These are phyloP conservation scores for Hoplodrina ambigua DNA, from an alignment of 2,888 invertebrate genomes.

Conservation along the genomic window DNA sequence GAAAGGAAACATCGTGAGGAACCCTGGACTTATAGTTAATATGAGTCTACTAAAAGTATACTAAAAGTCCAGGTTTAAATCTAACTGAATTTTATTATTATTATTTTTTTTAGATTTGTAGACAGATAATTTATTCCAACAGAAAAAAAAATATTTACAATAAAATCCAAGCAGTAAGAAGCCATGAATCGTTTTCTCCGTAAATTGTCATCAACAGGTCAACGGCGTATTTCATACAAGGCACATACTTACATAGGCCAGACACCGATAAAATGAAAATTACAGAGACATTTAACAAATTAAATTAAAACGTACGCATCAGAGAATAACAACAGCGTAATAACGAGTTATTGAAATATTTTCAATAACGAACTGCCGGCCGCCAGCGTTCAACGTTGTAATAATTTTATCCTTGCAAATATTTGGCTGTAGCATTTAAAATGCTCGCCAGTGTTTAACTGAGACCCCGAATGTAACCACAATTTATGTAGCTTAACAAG, in stretches of 20 bases:
- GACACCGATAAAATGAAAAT: constrained; percentile 20
- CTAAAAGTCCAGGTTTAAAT: too few relatives aligned
- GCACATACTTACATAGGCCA: not conserved
- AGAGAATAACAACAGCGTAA: constrained; percentile 44
- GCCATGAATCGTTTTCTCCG: not conserved
- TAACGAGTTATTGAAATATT: constrained; percentile 67
- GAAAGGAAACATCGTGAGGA: too few relatives aligned
- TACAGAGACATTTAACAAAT: constrained; percentile 31
- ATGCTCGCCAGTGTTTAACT: constrained; percentile 64
- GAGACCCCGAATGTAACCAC: constrained; percentile 59
- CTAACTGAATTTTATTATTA: too few relatives aligned
- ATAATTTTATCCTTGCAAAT: constrained; percentile 72
- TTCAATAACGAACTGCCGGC: constrained; percentile 57
- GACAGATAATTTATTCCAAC: not conserved
- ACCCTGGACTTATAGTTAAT: too few relatives aligned
- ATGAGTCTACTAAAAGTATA: too few relatives aligned
- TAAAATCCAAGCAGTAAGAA: not conserved
- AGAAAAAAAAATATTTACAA: not conserved
- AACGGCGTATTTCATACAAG: not conserved
- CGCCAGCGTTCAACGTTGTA: constrained; percentile 53
- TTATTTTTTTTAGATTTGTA: too few relatives aligned
- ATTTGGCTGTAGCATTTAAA: constrained; percentile 71
- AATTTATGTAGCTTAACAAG: constrained; percentile 63
- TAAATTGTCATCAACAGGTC: not conserved
- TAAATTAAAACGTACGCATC: constrained; percentile 46